Conservation (phyloP, 2,113 vertebrate genomes). For the Periophthalmodon schlosseri region DNA sequence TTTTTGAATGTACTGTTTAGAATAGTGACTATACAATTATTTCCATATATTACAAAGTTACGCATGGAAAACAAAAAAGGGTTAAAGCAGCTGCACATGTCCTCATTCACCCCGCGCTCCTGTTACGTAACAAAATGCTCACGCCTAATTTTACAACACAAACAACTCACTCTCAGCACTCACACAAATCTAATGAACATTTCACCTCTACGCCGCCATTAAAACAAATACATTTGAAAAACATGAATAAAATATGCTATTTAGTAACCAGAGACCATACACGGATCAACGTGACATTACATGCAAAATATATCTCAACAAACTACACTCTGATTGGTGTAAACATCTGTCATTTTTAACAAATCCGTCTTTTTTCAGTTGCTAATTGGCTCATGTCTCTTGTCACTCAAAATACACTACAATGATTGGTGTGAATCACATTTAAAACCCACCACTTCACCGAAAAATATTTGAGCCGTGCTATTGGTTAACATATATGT, state of each 20-base stretch:
- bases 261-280: background rate
- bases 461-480: accelerated
- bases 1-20: too few relatives aligned
- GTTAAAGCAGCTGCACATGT: too few relatives aligned
- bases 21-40: too few relatives aligned
- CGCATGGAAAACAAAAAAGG: too few relatives aligned
- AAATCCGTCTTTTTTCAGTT: accelerated
- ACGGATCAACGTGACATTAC: constrained; percentile 23
- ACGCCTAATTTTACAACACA: background rate
- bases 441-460: background rate
- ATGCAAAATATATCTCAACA: background rate
- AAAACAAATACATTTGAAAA: background rate
- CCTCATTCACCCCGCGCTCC: background rate
- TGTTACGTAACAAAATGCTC: background rate
- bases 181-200: background rate
- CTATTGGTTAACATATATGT: constrained; percentile 7
- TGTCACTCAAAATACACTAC: constrained; percentile 39
- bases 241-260: background rate
- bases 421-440: constrained; percentile 43
- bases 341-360: background rate
- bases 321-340: constrained; percentile 13
- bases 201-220: background rate
- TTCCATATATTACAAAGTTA: too few relatives aligned
- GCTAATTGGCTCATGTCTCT: background rate
- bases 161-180: background rate